Percentiles rank a stretch among this genome's conserved stretches.
Conservation (phyloP, 1,140 invertebrate species). For the Sinonovacula constricta region DNA sequence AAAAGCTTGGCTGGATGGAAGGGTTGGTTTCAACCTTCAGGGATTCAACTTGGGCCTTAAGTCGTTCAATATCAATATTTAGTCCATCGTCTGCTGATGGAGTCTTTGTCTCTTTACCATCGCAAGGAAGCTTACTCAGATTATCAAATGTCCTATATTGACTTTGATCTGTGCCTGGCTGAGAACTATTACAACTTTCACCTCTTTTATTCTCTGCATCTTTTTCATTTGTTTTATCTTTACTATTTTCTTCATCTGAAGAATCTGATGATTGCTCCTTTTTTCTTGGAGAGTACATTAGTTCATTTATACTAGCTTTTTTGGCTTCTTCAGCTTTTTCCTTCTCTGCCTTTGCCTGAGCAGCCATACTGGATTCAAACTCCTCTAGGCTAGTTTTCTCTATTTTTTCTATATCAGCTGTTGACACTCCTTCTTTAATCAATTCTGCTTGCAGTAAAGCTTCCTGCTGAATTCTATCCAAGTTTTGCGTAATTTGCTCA, state of each 20-base stretch:
- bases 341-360: slow-evolving; percentile 1
- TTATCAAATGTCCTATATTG: slow-evolving; percentile 48
- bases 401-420: slow-evolving; percentile 21
- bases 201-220: slow-evolving; percentile 5
- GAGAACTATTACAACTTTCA: background rate
- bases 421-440: slow-evolving; percentile 45
- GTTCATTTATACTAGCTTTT: slow-evolving; percentile 23
- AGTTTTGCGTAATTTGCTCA: slow-evolving; percentile 48
- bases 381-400: background rate
- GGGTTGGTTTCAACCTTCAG: background rate
- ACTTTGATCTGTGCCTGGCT: slow-evolving; percentile 12
- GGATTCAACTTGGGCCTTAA: slow-evolving; percentile 33
- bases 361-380: background rate
- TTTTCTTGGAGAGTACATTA: slow-evolving; percentile 45
- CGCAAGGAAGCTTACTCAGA: slow-evolving; percentile 37
- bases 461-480: slow-evolving; percentile 55
- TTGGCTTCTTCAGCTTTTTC: slow-evolving; percentile 11
- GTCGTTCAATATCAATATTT: slow-evolving; percentile 33
- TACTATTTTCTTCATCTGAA: slow-evolving; percentile 28
- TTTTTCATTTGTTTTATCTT: slow-evolving; percentile 19
- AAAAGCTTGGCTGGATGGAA: background rate
- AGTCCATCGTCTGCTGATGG: slow-evolving; percentile 11
- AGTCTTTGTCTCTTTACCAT: background rate
- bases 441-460: slow-evolving; percentile 38
- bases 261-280: slow-evolving; percentile 22